Conservation (phyloP, 2,113 vertebrate genomes). For the Gavialis gangeticus region DNA sequence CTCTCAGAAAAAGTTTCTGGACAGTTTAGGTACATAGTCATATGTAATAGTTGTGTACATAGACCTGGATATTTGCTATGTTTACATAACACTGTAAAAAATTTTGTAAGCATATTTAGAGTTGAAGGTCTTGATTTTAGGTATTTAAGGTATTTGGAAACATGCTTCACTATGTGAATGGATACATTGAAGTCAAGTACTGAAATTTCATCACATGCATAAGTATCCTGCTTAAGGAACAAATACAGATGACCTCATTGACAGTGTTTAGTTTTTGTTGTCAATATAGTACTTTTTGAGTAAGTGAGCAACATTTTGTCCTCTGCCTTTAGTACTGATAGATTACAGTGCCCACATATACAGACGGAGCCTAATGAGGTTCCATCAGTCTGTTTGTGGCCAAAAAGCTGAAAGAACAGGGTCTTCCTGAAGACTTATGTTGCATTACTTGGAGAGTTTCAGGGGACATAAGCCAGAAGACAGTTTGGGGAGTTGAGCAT, state of each 20-base stretch:
- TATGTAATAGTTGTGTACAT: neutral
- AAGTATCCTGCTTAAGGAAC: no score
- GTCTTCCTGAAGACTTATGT: neutral
- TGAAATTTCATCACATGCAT: no score
- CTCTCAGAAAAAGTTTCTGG: neutral
- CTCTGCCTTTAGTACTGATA: no score
- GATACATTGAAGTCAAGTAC: no score
- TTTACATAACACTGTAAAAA: neutral
- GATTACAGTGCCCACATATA: no score
- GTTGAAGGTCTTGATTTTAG: neutral
- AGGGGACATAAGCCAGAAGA: neutral
- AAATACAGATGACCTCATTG: no score
- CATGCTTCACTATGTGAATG: neutral
- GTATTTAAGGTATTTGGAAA: neutral
- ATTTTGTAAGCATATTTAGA: neutral
- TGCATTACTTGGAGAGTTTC: neutral
- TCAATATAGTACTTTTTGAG: no score
- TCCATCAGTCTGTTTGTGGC: neutral
- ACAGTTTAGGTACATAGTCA: neutral
- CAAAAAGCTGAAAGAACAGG: neutral
- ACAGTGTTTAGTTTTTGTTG: no score
- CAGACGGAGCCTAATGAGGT: neutral
- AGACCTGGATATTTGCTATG: neutral
- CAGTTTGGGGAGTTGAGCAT: neutral
- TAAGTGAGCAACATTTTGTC: no score